Evolutionary conservation across 2,888 invertebrate genomes (phyloP).

Genomic region (Himalopsyche tibetana): DNA sequence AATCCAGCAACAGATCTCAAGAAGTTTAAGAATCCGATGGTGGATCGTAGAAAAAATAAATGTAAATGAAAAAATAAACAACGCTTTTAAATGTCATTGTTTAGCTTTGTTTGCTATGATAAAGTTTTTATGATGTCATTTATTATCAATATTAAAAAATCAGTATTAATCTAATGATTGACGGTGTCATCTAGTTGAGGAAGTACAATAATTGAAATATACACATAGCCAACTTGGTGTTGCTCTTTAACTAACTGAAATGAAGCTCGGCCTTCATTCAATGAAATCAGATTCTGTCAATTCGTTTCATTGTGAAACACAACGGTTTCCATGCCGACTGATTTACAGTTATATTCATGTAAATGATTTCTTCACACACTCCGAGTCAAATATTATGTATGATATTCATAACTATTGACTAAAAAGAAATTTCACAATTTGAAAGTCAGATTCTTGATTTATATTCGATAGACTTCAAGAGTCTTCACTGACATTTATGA

Average conservation of each 20-base stretch:
- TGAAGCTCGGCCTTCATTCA: slow-evolving; percentile 6
- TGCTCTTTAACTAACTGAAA: background rate
- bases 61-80: too few species aligned
- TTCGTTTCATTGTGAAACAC: background rate
- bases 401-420: slow-evolving; percentile 44
- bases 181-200: too few species aligned
- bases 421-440: slow-evolving; percentile 45
- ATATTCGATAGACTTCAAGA: slow-evolving; percentile 16
- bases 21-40: too few species aligned
- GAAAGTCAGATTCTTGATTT: slow-evolving; percentile 35
- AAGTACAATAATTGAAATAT: too few species aligned
- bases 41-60: too few species aligned
- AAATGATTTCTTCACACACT: slow-evolving; percentile 16
- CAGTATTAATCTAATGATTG: too few species aligned
- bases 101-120: too few species aligned
- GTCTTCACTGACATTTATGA: background rate
- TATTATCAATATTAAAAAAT: too few species aligned
- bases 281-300: background rate
- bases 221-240: too few species aligned
- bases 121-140: too few species aligned
- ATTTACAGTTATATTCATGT: background rate
- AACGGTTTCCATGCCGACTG: background rate
- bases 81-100: too few species aligned
- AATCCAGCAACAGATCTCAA: too few species aligned
- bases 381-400: slow-evolving; percentile 32